These are phyloP conservation scores for Drosophila grimshawi DNA, from an alignment of 1,140 invertebrate species.

Conservation along the genomic window DNA sequence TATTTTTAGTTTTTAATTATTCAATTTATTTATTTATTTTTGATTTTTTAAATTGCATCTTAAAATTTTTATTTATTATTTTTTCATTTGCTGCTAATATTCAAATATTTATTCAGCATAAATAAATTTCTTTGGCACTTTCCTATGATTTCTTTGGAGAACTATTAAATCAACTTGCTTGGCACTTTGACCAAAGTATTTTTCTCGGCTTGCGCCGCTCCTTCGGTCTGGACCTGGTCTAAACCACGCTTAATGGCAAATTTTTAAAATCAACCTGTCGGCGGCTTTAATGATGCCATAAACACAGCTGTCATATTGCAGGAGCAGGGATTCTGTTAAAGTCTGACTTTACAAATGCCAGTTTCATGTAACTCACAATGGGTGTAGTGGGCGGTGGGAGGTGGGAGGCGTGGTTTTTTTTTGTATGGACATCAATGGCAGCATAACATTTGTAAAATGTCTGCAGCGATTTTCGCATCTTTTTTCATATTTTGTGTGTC, in stretches of 20 bases:
- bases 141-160: neutral
- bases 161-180: slow-evolving; percentile 7
- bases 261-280: slow-evolving; percentile 61
- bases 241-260: slow-evolving; percentile 59
- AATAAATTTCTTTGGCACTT: no score
- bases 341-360: slow-evolving; percentile 39
- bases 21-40: no score
- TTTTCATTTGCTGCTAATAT: no score
- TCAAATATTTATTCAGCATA: no score
- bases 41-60: no score
- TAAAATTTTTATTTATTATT: no score
- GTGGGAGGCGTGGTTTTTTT: neutral
- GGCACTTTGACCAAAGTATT: neutral
- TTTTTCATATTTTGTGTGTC: slow-evolving; percentile 15
- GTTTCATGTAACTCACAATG: slow-evolving; percentile 26
- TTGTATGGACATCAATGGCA: slow-evolving; percentile 16
- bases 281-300: slow-evolving; percentile 62
- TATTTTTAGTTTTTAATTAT: no score
- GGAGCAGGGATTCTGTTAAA: slow-evolving; percentile 17
- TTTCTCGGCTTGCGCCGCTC: slow-evolving; percentile 8
- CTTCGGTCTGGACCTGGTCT: slow-evolving; percentile 18
- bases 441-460: slow-evolving; percentile 66
- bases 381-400: neutral
- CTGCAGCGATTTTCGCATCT: slow-evolving; percentile 50
- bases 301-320: slow-evolving; percentile 69